These are phyloP conservation scores for Luscinia luscinia DNA, from an alignment of 2,797 vertebrate species.

Conservation along the genomic window DNA sequence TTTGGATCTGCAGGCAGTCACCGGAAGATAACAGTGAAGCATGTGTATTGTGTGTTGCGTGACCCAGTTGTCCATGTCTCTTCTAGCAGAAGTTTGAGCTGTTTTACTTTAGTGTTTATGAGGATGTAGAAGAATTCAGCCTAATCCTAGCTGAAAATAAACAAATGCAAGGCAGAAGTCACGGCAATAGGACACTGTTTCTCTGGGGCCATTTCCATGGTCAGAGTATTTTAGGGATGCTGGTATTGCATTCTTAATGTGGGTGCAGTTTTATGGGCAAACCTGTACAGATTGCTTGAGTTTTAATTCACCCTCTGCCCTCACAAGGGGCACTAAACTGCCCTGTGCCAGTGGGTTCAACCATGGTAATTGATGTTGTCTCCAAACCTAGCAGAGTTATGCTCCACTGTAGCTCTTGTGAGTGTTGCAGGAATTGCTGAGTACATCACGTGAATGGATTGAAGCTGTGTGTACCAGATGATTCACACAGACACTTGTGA, in stretches of 20 bases:
- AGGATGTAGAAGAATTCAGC: constrained; percentile 1
- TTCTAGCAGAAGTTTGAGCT: not conserved
- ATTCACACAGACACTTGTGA: not conserved
- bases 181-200: not conserved
- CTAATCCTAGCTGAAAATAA: constrained; percentile 22
- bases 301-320: not conserved
- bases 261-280: not conserved
- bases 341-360: not conserved
- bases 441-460: accelerated
- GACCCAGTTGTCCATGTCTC: not conserved
- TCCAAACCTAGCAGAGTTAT: not conserved
- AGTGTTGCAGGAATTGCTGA: not conserved
- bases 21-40: not conserved
- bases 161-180: not conserved
- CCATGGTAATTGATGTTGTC: not conserved
- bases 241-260: not conserved
- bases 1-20: constrained; percentile 9
- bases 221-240: not conserved
- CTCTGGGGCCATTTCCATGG: not conserved
- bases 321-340: not conserved
- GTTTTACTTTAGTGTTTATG: constrained; percentile 25
- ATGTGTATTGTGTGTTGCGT: not conserved
- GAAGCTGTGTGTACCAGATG: accelerated
- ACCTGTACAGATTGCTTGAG: not conserved
- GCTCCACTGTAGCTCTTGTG: not conserved